phyloP scores from a whole-genome alignment of 1,140 invertebrate species.

The Vanessa atalanta region DNA sequence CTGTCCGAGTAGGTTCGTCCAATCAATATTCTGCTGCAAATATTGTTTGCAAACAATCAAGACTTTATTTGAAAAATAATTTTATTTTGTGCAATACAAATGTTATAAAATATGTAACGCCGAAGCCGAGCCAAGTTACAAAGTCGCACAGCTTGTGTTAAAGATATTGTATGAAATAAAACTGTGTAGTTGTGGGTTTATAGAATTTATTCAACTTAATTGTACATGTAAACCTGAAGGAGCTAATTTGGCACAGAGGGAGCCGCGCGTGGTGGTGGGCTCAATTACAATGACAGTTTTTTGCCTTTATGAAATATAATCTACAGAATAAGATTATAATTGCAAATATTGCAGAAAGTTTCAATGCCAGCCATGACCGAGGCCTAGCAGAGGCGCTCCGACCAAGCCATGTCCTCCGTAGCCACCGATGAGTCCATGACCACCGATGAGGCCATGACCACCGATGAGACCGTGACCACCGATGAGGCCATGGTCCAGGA shows the following conservation, averaged over 20 bases:
- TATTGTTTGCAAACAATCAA: no score
- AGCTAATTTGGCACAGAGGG: constrained; percentile 53
- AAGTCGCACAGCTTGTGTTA: neutral
- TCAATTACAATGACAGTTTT: neutral
- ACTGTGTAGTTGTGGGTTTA: neutral
- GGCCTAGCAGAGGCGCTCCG: constrained; percentile 44
- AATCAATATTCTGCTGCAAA: no score
- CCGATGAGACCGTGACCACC: constrained; percentile 49
- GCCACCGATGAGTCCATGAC: constrained; percentile 42
- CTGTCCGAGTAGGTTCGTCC: no score
- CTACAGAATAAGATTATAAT: constrained; percentile 11
- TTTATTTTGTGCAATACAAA: no score
- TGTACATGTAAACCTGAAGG: constrained; percentile 32
- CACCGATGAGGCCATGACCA: constrained; percentile 49
- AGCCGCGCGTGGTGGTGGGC: constrained; percentile 24
- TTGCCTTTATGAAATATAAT: neutral
- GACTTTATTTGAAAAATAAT: no score
- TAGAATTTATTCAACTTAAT: constrained; percentile 40
- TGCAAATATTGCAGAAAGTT: constrained; percentile 3
- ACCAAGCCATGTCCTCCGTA: constrained; percentile 46
- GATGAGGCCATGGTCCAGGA: constrained; percentile 49
- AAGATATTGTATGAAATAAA: constrained; percentile 5
- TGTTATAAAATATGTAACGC: no score
- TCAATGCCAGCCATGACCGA: constrained; percentile 56
- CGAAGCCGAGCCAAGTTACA: no score